phyloP scores from a whole-genome alignment of 2,888 invertebrate species.

The Rhagophthalmus giganteus region DNA sequence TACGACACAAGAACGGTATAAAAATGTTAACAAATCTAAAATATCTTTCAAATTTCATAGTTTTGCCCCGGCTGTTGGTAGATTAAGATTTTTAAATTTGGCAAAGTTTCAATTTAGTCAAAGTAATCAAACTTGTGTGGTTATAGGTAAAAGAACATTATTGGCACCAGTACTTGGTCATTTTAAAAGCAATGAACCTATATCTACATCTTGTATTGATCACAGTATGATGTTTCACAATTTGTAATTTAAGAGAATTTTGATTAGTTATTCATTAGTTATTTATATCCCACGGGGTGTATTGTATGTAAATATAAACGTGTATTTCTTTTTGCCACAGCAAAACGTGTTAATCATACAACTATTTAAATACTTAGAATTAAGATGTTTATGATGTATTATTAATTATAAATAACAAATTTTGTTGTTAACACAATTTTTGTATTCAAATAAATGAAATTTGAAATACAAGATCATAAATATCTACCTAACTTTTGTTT shows the following conservation, averaged over 20 bases:
- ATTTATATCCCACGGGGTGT: no score
- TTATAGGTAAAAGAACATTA: slow-evolving; percentile 45
- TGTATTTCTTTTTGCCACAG: no score
- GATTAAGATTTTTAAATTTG: slow-evolving; percentile 20
- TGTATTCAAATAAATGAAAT: no score
- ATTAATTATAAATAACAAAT: no score
- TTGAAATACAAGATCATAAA: no score
- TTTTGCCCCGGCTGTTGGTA: slow-evolving; percentile 23
- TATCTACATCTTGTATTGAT: slow-evolving; percentile 37
- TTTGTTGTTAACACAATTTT: no score
- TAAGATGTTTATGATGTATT: no score
- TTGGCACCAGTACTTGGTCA: slow-evolving; percentile 43
- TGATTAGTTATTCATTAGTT: neutral
- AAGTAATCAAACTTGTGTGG: slow-evolving; percentile 4
- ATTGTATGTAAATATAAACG: no score
- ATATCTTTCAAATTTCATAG: slow-evolving; percentile 23
- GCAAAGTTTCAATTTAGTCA: slow-evolving; percentile 2
- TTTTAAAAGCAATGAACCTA: slow-evolving; percentile 31
- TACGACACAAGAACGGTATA: neutral
- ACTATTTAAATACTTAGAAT: no score
- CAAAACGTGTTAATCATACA: no score
- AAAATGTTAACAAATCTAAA: slow-evolving; percentile 6
- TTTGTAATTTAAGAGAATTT: slow-evolving; percentile 40
- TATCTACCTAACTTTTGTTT: no score
- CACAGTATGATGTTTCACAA: slow-evolving; percentile 46